phyloP scores from a whole-genome alignment of 2,113 vertebrate species.

The Brevimyrus niger region DNA sequence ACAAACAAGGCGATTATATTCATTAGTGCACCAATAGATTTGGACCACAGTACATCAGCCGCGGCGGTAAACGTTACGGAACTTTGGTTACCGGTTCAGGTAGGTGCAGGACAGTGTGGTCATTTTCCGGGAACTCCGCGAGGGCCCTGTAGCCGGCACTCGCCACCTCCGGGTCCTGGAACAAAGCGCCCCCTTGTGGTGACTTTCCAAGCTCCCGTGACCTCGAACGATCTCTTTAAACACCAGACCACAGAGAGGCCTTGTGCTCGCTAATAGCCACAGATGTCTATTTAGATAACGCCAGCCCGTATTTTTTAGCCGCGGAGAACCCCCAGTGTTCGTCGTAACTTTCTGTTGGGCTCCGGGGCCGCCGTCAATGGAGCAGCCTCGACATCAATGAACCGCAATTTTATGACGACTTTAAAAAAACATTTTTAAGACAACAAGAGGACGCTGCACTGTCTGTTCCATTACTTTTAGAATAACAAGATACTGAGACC shows the following conservation, averaged over 20 bases:
- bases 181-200: conserved; percentile 12
- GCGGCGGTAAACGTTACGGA: neutral
- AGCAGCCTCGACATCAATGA: neutral
- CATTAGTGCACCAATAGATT: neutral
- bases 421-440: neutral
- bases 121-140: conserved; percentile 65
- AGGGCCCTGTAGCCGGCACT: conserved; percentile 81
- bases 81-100: conserved; percentile 69
- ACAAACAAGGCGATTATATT: neutral
- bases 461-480: neutral
- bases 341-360: neutral
- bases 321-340: neutral
- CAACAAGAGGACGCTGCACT: neutral
- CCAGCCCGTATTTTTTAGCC: neutral
- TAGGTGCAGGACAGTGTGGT: conserved; percentile 73
- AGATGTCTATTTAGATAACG: neutral
- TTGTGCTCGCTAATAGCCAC: neutral
- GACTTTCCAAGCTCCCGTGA: neutral
- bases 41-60: neutral
- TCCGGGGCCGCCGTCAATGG: neutral
- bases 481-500: neutral
- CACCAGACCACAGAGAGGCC: neutral
- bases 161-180: conserved; percentile 70
- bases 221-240: neutral
- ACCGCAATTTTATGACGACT: neutral